A percentile compares a stretch with the other conserved stretches of the same genome.
Evolutionary conservation across 2,113 vertebrate species (phyloP).

Genomic region (Microtus richardsoni): DNA sequence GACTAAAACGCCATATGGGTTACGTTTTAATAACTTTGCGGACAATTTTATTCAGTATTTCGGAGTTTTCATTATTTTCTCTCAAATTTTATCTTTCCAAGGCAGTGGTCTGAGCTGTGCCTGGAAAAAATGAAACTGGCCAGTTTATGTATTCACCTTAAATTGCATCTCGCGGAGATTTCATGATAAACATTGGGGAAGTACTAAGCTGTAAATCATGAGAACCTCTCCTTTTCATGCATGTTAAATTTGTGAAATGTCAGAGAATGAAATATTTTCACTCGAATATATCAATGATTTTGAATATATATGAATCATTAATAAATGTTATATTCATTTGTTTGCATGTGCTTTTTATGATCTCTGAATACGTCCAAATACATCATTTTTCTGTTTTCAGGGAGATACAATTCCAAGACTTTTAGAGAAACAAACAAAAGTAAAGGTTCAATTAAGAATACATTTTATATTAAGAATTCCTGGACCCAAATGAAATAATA

Average conservation of each 20-base stretch:
- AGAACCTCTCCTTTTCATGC: slow-evolving; percentile 62
- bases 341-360: slow-evolving; percentile 52
- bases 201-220: slow-evolving; percentile 56
- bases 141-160: slow-evolving; percentile 59
- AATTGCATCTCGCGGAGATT: slow-evolving; percentile 64
- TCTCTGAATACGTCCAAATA: slow-evolving; percentile 23
- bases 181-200: slow-evolving; percentile 44
- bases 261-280: slow-evolving; percentile 66
- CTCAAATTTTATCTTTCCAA: slow-evolving; percentile 1
- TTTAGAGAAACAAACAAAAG: background rate
- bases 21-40: slow-evolving; percentile 35
- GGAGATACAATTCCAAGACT: background rate
- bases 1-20: slow-evolving; percentile 66
- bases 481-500: slow-evolving; percentile 38
- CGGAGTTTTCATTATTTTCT: background rate
- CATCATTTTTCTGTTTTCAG: slow-evolving; percentile 5
- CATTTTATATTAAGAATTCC: slow-evolving; percentile 66
- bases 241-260: slow-evolving; percentile 69
- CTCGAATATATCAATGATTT: slow-evolving; percentile 53
- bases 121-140: slow-evolving; percentile 19
- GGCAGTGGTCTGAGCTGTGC: background rate
- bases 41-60: background rate
- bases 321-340: slow-evolving; percentile 17
- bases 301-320: slow-evolving; percentile 53
- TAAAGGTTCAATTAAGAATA: slow-evolving; percentile 32